These are phyloP conservation scores for Drosophila rubida DNA, from an alignment of 2,888 invertebrate genomes.

Conservation along the genomic window DNA sequence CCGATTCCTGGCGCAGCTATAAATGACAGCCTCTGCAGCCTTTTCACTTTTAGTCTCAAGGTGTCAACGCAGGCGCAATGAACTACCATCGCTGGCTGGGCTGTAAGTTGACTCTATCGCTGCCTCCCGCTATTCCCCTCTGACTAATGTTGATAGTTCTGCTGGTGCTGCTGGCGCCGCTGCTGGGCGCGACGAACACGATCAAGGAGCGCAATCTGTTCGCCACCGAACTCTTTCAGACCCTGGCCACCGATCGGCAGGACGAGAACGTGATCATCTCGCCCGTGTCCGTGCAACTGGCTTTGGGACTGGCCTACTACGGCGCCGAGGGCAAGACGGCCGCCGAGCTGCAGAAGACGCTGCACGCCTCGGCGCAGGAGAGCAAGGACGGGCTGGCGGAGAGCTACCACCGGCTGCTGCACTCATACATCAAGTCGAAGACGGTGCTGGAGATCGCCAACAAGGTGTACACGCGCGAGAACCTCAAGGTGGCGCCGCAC, in stretches of 20 bases:
- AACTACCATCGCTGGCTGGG: constrained; percentile 43
- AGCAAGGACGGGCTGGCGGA: constrained; percentile 80
- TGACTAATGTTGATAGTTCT: constrained; percentile 23
- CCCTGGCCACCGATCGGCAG: constrained; percentile 77
- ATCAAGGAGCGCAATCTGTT: constrained; percentile 80
- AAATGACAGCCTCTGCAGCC: constrained; percentile 67
- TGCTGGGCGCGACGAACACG: constrained; percentile 56
- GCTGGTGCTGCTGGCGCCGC: constrained; percentile 40
- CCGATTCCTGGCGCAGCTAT: constrained; percentile 59
- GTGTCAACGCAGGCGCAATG: constrained; percentile 72
- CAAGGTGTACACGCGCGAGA: constrained; percentile 88
- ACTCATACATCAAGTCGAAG: constrained; percentile 82
- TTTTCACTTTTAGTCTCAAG: constrained; percentile 74
- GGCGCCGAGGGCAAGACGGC: constrained; percentile 79
- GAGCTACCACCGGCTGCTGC: constrained; percentile 76
- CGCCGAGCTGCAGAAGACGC: constrained; percentile 70
- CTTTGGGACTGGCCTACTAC: constrained; percentile 78
- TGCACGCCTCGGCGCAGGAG: constrained; percentile 79
- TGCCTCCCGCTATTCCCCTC: not conserved
- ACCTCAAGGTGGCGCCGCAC: constrained; percentile 86
- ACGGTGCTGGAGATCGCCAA: constrained; percentile 88
- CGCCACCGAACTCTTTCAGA: constrained; percentile 81
- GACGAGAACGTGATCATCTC: constrained; percentile 81
- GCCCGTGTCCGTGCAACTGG: constrained; percentile 79
- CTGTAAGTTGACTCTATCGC: constrained; percentile 43